Percentiles rank a stretch among this genome's conserved stretches.
phyloP scores from a whole-genome alignment of 1,140 invertebrate genomes.

The Musca vetustissima region DNA sequence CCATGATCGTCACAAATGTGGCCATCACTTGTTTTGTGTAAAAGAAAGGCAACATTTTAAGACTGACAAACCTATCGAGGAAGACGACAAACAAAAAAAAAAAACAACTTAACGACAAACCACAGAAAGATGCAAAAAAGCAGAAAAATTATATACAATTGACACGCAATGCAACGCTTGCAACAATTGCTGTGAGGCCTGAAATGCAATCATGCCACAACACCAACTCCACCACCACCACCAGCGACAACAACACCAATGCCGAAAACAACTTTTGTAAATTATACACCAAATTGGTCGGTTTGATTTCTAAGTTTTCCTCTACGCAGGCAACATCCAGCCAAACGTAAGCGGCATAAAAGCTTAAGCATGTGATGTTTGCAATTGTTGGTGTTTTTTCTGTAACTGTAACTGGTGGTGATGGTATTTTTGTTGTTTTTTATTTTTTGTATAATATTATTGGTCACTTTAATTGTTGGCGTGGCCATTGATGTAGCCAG shows the following conservation, averaged over 20 bases:
- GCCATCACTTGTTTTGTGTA: conserved; percentile 10
- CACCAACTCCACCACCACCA: background rate
- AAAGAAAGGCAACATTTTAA: background rate
- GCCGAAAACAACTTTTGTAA: too few relatives aligned
- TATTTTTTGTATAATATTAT: background rate
- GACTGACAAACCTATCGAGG: background rate
- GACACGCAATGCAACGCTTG: conserved; percentile 12
- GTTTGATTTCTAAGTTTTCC: too few relatives aligned
- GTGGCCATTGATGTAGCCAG: background rate
- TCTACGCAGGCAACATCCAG: too few relatives aligned
- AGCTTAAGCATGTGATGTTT: conserved; percentile 19
- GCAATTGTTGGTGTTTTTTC: too few relatives aligned
- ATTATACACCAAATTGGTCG: too few relatives aligned
- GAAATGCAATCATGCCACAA: background rate
- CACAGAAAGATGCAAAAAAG: conserved; percentile 1
- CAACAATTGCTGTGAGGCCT: conserved; percentile 15
- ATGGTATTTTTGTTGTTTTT: too few relatives aligned
- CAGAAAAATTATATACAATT: conserved; percentile 23
- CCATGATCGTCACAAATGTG: background rate
- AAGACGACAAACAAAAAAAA: too few relatives aligned
- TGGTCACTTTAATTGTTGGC: conserved; percentile 20
- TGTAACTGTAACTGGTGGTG: too few relatives aligned
- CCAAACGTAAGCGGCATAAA: background rate
- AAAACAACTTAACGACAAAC: background rate
- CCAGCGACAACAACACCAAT: background rate